A percentile compares a stretch with the other conserved stretches of the same genome.
Conservation (phyloP, 2,888 invertebrate species). For the Polymixis lichenea region DNA sequence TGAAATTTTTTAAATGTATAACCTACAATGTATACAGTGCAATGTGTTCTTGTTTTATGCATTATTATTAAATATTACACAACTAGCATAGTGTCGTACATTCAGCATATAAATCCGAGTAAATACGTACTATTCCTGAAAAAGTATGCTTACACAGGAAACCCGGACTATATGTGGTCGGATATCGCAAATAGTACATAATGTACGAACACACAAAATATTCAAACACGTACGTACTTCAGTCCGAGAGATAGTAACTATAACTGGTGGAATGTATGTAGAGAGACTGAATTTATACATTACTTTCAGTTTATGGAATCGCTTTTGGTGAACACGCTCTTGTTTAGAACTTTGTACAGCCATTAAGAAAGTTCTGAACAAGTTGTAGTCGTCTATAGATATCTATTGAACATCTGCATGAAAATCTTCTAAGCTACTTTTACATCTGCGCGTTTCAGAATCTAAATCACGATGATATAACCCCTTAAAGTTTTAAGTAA, state of each 20-base stretch:
- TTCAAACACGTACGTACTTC: slow-evolving; percentile 61
- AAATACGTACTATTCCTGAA: slow-evolving; percentile 31
- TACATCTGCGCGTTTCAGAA: not conserved
- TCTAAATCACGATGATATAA: not conserved
- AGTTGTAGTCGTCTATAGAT: slow-evolving; percentile 23
- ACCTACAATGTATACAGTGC: too few relatives aligned
- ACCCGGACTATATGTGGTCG: slow-evolving; percentile 40
- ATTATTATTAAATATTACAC: too few relatives aligned
- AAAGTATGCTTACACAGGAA: slow-evolving; percentile 49
- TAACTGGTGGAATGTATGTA: slow-evolving; percentile 45
- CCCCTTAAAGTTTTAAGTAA: not conserved
- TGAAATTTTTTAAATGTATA: too few relatives aligned
- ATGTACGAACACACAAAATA: slow-evolving; percentile 50
- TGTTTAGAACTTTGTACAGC: slow-evolving; percentile 38
- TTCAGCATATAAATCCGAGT: slow-evolving; percentile 33
- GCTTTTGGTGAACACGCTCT: slow-evolving; percentile 32
- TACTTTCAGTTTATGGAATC: slow-evolving; percentile 39
- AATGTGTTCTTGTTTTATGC: too few relatives aligned
- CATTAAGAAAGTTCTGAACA: slow-evolving; percentile 35
- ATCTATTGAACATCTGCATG: slow-evolving; percentile 29
- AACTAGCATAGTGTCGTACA: slow-evolving; percentile 11
- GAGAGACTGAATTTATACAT: slow-evolving; percentile 41
- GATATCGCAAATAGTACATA: slow-evolving; percentile 55
- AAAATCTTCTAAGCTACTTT: slow-evolving; percentile 19
- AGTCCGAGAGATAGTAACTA: slow-evolving; percentile 48